Evolutionary conservation across 2,888 invertebrate species (phyloP).

Genomic region (Hipparchia sbordonii): DNA sequence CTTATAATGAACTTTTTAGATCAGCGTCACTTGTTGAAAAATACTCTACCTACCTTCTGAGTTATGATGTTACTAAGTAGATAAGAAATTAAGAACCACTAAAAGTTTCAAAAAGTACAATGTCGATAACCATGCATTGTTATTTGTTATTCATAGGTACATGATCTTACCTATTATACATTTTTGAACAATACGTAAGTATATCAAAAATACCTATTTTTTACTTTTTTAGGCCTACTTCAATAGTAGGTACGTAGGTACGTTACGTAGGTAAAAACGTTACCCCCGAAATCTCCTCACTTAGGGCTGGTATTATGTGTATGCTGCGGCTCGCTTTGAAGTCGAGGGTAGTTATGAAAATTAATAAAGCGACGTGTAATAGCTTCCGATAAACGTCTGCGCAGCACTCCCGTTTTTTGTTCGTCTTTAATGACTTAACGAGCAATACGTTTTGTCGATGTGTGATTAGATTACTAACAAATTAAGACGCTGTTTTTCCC

Average conservation of each 20-base stretch:
- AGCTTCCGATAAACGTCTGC: conserved; percentile 77
- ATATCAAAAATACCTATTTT: too few relatives aligned
- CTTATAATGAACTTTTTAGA: neutral
- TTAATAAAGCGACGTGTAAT: conserved; percentile 81
- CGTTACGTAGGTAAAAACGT: neutral
- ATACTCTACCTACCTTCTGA: too few relatives aligned
- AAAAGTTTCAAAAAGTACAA: too few relatives aligned
- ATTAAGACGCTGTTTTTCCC: conserved; percentile 17
- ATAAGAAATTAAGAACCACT: too few relatives aligned
- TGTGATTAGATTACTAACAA: conserved; percentile 29
- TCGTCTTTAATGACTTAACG: conserved; percentile 47
- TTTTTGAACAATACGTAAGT: too few relatives aligned
- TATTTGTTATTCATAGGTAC: neutral
- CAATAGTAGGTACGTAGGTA: too few relatives aligned
- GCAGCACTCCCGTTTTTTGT: conserved; percentile 50
- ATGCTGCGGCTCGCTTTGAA: conserved; percentile 73
- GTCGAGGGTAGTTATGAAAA: conserved; percentile 80
- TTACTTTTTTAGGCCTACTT: too few relatives aligned
- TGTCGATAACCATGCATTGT: too few relatives aligned
- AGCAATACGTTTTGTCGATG: conserved; percentile 38
- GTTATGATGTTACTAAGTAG: too few relatives aligned
- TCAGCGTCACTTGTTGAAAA: neutral
- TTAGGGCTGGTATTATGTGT: conserved; percentile 51
- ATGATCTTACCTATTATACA: too few relatives aligned
- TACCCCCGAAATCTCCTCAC: conserved; percentile 39